Evolutionary conservation across 2,797 vertebrate genomes (phyloP).

Genomic region (Paramormyrops hopkinsi): DNA sequence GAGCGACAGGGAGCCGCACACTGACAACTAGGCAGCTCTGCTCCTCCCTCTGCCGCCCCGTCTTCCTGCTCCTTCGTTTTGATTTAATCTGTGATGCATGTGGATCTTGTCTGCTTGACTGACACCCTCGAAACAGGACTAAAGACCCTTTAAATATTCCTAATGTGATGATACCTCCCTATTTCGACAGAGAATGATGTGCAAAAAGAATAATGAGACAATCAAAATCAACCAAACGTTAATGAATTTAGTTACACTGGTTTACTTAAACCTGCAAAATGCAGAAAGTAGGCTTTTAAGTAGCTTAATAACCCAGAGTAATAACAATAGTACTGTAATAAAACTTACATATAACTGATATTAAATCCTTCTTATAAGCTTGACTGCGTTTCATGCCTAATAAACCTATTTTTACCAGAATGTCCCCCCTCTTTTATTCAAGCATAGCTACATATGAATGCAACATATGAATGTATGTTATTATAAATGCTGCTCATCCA

Average conservation of each 20-base stretch:
- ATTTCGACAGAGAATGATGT: constrained; percentile 55
- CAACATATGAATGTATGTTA: not conserved
- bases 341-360: constrained; percentile 33
- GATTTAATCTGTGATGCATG: constrained; percentile 62
- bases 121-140: constrained; percentile 45
- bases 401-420: constrained; percentile 89
- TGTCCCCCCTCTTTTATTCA: constrained; percentile 46
- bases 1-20: constrained; percentile 66
- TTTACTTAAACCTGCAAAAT: constrained; percentile 40
- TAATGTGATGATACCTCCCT: not conserved
- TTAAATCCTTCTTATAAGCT: constrained; percentile 59
- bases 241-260: not conserved
- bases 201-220: constrained; percentile 34
- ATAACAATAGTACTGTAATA: constrained; percentile 44
- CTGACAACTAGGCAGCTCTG: constrained; percentile 57
- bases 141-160: constrained; percentile 46
- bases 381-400: constrained; percentile 70
- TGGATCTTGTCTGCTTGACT: constrained; percentile 59
- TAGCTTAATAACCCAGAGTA: constrained; percentile 40
- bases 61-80: constrained; percentile 3
- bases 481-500: not conserved
- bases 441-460: not conserved
- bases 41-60: not conserved
- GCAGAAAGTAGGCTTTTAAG: constrained; percentile 22
- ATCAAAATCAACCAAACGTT: constrained; percentile 35